These are phyloP conservation scores for Coenonympha arcania DNA, from an alignment of 2,888 invertebrate genomes.

Conservation along the genomic window DNA sequence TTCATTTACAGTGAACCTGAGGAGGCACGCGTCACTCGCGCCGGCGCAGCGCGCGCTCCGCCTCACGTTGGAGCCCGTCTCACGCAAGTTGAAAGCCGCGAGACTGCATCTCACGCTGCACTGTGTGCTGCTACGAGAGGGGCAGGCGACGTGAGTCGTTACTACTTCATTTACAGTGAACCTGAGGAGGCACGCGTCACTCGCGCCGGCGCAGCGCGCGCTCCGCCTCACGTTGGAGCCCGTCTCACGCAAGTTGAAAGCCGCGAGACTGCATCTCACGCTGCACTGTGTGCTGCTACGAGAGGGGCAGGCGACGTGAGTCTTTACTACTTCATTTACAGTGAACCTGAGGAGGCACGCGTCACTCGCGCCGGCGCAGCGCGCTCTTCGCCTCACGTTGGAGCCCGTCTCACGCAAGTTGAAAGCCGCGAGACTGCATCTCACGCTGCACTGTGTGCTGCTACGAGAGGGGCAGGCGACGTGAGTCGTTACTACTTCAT, in stretches of 20 bases:
- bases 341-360: conserved; percentile 95
- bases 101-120: conserved; percentile 90
- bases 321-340: neutral
- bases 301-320: conserved; percentile 98
- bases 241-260: conserved; percentile 80
- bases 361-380: conserved; percentile 88
- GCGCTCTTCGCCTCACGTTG: conserved; percentile 82
- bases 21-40: conserved; percentile 89
- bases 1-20: conserved; percentile 93
- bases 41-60: conserved; percentile 88
- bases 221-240: conserved; percentile 86
- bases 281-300: conserved; percentile 92
- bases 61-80: conserved; percentile 85
- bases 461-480: conserved; percentile 96
- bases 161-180: conserved; percentile 79
- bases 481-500: conserved; percentile 75
- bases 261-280: conserved; percentile 89
- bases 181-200: conserved; percentile 92
- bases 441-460: conserved; percentile 93
- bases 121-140: conserved; percentile 92
- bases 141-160: conserved; percentile 92
- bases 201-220: conserved; percentile 88
- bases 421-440: conserved; percentile 83
- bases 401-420: conserved; percentile 85
- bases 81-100: conserved; percentile 82